These are phyloP conservation scores for Tetragonula clypearis DNA, from an alignment of 1,140 invertebrate species.

Conservation along the genomic window DNA sequence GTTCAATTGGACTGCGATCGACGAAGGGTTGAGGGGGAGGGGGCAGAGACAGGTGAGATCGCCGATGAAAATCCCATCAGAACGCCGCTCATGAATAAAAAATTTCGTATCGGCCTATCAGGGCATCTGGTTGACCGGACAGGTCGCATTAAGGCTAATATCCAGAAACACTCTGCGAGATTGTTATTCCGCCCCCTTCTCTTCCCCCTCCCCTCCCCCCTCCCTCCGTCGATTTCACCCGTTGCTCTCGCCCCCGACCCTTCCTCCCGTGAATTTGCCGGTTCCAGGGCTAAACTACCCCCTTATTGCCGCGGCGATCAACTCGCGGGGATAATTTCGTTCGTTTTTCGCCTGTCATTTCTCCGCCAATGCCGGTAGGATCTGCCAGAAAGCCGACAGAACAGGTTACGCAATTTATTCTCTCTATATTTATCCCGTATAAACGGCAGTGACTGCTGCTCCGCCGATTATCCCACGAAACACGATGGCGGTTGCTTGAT, in stretches of 20 bases:
- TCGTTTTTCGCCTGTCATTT: slow-evolving; percentile 60
- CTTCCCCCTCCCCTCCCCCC: slow-evolving; percentile 10
- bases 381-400: slow-evolving; percentile 2
- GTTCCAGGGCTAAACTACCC: slow-evolving; percentile 58
- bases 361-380: background rate
- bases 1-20: slow-evolving; percentile 68
- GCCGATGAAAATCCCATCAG: slow-evolving; percentile 71
- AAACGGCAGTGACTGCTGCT: background rate
- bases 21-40: slow-evolving; percentile 12
- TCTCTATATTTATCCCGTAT: background rate
- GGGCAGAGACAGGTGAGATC: slow-evolving; percentile 70
- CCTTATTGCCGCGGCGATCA: slow-evolving; percentile 64
- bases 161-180: slow-evolving; percentile 77
- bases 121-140: slow-evolving; percentile 77
- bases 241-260: too few relatives aligned
- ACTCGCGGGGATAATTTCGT: slow-evolving; percentile 61
- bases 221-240: slow-evolving; percentile 17
- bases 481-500: background rate
- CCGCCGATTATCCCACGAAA: background rate
- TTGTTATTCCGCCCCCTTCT: slow-evolving; percentile 70
- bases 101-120: slow-evolving; percentile 67
- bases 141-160: slow-evolving; percentile 74
- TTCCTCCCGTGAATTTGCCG: slow-evolving; percentile 52
- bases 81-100: slow-evolving; percentile 72
- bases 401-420: slow-evolving; percentile 8